Evolutionary conservation across 2,797 vertebrate species (phyloP), one percentile per base, ranked within the genome.

Genomic region (Paratrypauchen microcephalus): DNA sequence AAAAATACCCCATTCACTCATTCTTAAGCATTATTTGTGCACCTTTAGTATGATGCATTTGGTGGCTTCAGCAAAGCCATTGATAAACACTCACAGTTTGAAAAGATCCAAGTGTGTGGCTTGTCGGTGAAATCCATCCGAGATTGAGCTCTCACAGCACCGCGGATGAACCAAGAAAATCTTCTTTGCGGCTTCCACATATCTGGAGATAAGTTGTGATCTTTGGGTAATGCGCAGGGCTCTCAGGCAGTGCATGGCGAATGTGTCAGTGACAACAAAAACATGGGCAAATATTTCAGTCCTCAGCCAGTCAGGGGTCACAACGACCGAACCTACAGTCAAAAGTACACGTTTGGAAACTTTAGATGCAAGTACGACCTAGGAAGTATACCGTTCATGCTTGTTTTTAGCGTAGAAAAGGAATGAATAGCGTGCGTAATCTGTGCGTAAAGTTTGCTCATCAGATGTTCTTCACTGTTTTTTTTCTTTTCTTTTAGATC

Each of bases 221-320:
- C 70, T 65, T 54, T 67, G 70, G 8, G 80, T 50, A 67, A 79
- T 57, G 21, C 89, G 74, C 58, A 91, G 61, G 4, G 73, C 79
- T 47, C 72, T 90, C 4, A 92, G 67, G 69, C 83, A 77, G 47
- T 76, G 60, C 91, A 92, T 92, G 73, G 30, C 70, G 59, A 63
- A 63, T 15, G 30, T 12, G 67, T 9, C 0, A n/a, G 19, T 36
- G 30, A 21, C 0, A 6, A n/a, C n/a, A 68, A 21, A 6, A 56
- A 18, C 4, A 3, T 2, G 2, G 9, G 13, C 21, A 16, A 64
- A 2, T 36, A 3, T 39, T 65, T 57, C 3, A 18, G 5, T 61
- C 28, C 57, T 18, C 30, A 2, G 41, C 23, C 8, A 16, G 61
- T 8, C 9, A 55, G 41, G 63, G 23, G 24, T 21, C 12, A 2